These are phyloP conservation scores for Lumbricus terrestris DNA, from an alignment of 2,888 invertebrate genomes.

Conservation along the genomic window DNA sequence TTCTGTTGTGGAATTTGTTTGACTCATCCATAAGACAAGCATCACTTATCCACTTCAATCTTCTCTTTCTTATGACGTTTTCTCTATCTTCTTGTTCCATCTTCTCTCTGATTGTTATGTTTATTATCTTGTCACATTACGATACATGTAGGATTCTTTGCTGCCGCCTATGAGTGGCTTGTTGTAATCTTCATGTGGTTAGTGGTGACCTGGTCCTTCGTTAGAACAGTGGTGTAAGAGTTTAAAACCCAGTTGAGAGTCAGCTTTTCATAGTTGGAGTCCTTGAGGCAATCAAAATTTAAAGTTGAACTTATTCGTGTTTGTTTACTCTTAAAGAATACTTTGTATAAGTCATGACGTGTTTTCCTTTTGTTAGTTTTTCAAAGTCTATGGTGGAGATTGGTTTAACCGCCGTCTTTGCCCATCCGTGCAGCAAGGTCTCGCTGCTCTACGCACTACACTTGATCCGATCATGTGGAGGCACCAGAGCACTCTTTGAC, in stretches of 20 bases:
- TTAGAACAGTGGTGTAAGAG: background rate
- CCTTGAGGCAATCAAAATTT: background rate
- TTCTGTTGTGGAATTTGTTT: too few species aligned
- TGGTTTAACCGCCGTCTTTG: conserved; percentile 4
- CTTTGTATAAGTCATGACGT: background rate
- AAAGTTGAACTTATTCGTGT: background rate
- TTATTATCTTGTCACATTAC: too few species aligned
- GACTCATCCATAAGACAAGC: too few species aligned
- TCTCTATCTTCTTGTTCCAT: too few species aligned
- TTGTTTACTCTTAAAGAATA: background rate
- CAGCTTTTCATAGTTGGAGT: background rate
- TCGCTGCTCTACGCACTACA: conserved; percentile 8
- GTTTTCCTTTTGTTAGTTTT: background rate
- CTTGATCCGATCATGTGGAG: conserved; percentile 12
- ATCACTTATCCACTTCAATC: too few species aligned
- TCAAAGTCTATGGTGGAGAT: background rate
- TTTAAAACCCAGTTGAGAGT: background rate
- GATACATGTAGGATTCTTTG: too few species aligned
- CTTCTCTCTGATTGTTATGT: too few species aligned
- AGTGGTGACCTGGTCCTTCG: background rate
- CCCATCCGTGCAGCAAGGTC: background rate
- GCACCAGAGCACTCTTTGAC: conserved; percentile 7
- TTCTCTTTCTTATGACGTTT: too few species aligned
- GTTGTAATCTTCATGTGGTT: too few species aligned
- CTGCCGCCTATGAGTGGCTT: too few species aligned